These are phyloP conservation scores for Hydractinia symbiolongicarpus DNA, from an alignment of 30 jellyfish, hydroid and myxozoan species.

Conservation along the genomic window DNA sequence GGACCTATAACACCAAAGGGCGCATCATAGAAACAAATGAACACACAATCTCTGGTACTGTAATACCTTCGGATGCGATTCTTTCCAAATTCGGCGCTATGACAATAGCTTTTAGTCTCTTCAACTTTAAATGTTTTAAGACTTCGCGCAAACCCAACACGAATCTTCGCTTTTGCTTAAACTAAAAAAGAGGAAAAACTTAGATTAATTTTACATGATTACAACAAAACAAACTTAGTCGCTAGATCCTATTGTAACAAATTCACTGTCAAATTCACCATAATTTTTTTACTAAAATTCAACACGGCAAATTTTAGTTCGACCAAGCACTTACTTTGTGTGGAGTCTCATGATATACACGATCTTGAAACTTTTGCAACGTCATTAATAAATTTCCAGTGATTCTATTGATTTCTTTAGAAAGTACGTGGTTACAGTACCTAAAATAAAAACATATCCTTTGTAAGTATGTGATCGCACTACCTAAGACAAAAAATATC, in stretches of 20 bases:
- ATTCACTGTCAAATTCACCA: background rate
- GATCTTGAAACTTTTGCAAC: constrained; percentile 60
- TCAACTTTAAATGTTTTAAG: constrained; percentile 47
- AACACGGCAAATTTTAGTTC: background rate
- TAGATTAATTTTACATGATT: background rate
- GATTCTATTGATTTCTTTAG: constrained; percentile 56
- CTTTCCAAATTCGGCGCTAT: constrained; percentile 84
- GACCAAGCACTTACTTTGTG: constrained; percentile 41
- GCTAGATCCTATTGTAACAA: background rate
- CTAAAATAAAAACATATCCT: constrained; percentile 23
- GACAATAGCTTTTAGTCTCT: constrained; percentile 54
- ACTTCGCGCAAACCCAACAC: constrained; percentile 86
- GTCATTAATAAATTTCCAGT: constrained; percentile 42
- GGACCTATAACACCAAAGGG: too few relatives aligned
- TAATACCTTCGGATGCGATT: constrained; percentile 54
- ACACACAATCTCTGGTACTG: too few relatives aligned
- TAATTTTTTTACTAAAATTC: background rate
- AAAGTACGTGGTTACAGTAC: constrained; percentile 74
- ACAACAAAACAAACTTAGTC: background rate
- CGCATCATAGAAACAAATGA: too few relatives aligned
- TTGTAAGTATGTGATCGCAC: too few relatives aligned
- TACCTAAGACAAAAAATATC: too few relatives aligned
- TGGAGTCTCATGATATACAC: constrained; percentile 79
- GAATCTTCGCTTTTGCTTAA: constrained; percentile 56
- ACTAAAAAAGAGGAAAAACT: constrained; percentile 7